Evolutionary conservation across 2,888 invertebrate genomes (phyloP).

Genomic region (Athalia cordata): DNA sequence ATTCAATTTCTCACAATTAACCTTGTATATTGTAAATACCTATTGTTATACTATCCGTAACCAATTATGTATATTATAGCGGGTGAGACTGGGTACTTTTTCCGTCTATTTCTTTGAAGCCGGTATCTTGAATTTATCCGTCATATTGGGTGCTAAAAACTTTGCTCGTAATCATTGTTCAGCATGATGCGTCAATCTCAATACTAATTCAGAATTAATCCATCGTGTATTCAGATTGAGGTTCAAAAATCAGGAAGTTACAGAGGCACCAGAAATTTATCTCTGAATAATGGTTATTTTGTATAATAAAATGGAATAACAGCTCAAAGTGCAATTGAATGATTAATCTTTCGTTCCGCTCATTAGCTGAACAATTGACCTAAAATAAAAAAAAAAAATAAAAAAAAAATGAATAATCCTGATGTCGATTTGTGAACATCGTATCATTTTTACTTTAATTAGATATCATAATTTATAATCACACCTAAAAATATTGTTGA

Average conservation of each 20-base stretch:
- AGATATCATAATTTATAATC: not conserved
- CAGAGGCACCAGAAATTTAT: too few species aligned
- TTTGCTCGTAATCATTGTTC: not conserved
- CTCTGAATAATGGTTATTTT: too few species aligned
- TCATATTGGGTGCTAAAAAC: slow-evolving; percentile 1
- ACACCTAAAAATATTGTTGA: not conserved
- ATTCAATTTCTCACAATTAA: slow-evolving; percentile 26
- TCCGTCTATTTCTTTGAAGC: not conserved
- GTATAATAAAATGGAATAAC: too few species aligned
- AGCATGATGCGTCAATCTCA: not conserved
- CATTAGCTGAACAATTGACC: not conserved
- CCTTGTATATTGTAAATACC: slow-evolving; percentile 26
- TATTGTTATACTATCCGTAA: not conserved
- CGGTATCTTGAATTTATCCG: not conserved
- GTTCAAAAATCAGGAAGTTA: too few species aligned
- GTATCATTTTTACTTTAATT: slow-evolving; percentile 7
- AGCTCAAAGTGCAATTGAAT: not conserved
- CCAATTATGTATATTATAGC: not conserved
- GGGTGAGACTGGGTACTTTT: not conserved
- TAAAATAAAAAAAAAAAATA: too few species aligned
- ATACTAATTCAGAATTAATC: too few species aligned
- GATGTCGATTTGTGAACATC: not conserved
- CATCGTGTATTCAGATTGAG: too few species aligned
- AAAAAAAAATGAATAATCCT: too few species aligned
- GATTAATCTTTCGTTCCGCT: not conserved